Conservation (phyloP, 2,888 invertebrate genomes). For the Lithophane ornitopus region DNA sequence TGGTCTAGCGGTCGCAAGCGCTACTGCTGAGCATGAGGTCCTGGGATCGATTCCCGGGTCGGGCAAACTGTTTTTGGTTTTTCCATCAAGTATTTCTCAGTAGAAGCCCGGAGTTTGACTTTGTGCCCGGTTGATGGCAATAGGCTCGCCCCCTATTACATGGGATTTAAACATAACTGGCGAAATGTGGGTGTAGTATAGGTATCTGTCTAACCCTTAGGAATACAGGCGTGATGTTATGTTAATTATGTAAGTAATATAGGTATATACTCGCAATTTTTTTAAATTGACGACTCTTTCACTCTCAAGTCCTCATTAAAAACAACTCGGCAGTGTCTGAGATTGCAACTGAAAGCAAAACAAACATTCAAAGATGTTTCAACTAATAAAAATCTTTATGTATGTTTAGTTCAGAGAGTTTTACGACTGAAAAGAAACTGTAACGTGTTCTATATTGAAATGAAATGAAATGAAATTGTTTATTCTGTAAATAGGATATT, state of each 20-base stretch:
- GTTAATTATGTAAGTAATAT: too few relatives aligned
- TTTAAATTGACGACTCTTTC: conserved; percentile 5
- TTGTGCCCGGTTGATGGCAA: neutral
- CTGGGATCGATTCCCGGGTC: too few relatives aligned
- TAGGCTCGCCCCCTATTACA: neutral
- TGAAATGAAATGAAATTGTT: too few relatives aligned
- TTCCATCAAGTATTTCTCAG: too few relatives aligned
- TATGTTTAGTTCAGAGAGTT: conserved; percentile 20
- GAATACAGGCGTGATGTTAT: too few relatives aligned
- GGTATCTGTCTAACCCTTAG: neutral
- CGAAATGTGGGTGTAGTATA: neutral
- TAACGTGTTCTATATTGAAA: neutral
- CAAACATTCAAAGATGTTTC: conserved; percentile 45
- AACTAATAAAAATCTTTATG: conserved; percentile 42
- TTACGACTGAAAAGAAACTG: conserved; percentile 13
- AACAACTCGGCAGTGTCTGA: conserved; percentile 7
- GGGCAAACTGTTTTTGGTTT: too few relatives aligned
- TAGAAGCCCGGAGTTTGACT: neutral
- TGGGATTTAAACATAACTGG: neutral
- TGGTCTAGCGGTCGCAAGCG: too few relatives aligned
- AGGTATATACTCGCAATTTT: too few relatives aligned
- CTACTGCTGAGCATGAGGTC: too few relatives aligned
- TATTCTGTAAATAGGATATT: too few relatives aligned
- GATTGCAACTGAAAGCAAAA: conserved; percentile 23
- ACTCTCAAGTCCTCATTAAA: neutral